Conservation (phyloP, 2,113 vertebrate species). For the Odocoileus hemionus region DNA sequence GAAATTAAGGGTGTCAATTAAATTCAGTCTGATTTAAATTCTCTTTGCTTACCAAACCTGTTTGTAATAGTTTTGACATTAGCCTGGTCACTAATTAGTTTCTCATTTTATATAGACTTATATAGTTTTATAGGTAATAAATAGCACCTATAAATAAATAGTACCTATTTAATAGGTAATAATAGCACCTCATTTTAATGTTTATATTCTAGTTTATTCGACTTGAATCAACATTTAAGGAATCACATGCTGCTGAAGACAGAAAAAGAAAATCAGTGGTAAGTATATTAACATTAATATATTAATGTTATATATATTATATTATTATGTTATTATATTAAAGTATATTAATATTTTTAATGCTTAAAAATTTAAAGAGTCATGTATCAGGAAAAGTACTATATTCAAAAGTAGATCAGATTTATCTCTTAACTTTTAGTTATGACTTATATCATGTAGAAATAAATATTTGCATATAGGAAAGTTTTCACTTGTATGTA, state of each 20-base stretch:
- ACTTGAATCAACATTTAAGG: constrained; percentile 82
- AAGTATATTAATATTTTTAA: too few relatives aligned
- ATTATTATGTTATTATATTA: too few relatives aligned
- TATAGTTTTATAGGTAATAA: background rate
- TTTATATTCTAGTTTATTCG: constrained; percentile 71
- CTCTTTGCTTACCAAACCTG: background rate
- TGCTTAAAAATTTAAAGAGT: constrained; percentile 36
- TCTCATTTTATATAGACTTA: background rate
- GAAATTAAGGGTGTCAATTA: background rate
- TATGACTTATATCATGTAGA: constrained; percentile 22
- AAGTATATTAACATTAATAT: constrained; percentile 35
- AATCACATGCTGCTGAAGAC: constrained; percentile 79
- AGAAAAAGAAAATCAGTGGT: constrained; percentile 77
- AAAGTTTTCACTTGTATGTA: constrained; percentile 29
- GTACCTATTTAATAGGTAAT: background rate
- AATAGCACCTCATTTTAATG: constrained; percentile 51
- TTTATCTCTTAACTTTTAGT: background rate
- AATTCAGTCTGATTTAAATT: constrained; percentile 17
- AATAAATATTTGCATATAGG: background rate
- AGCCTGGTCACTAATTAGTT: background rate
- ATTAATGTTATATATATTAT: too few relatives aligned
- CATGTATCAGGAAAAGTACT: background rate
- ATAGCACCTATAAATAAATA: background rate
- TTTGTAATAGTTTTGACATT: constrained; percentile 18
- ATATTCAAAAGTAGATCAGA: background rate